Evolutionary conservation across 2,888 invertebrate genomes (phyloP).

Genomic region (Agrotis ipsilon): DNA sequence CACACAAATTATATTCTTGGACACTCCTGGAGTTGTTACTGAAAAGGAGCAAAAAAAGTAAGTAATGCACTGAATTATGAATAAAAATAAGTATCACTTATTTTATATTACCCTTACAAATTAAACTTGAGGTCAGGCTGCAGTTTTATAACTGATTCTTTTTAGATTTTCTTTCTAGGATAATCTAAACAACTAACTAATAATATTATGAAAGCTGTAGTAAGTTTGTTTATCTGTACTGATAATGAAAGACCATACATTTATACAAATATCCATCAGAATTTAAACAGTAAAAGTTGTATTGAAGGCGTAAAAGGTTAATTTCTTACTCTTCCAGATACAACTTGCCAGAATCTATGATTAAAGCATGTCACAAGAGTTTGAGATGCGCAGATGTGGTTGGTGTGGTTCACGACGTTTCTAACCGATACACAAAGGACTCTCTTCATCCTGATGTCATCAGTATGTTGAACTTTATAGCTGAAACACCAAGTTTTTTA

Average conservation of each 20-base stretch:
- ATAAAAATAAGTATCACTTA: not conserved
- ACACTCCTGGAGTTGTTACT: conserved; percentile 97
- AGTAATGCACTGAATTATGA: conserved; percentile 50
- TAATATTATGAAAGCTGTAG: too few relatives aligned
- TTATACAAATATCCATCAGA: not conserved
- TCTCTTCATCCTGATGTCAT: conserved; percentile 93
- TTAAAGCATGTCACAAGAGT: conserved; percentile 90
- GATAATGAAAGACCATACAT: too few relatives aligned
- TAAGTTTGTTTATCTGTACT: too few relatives aligned
- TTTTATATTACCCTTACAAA: too few relatives aligned
- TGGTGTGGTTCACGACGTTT: conserved; percentile 96
- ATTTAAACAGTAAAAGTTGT: not conserved
- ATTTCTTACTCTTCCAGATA: conserved; percentile 72
- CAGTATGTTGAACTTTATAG: conserved; percentile 92
- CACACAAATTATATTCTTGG: conserved; percentile 97
- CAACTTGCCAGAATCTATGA: conserved; percentile 85
- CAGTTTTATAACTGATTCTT: too few relatives aligned
- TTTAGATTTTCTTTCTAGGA: too few relatives aligned
- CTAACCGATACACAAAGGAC: conserved; percentile 93
- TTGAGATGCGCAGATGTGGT: conserved; percentile 94
- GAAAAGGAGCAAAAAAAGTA: conserved; percentile 93
- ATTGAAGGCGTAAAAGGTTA: not conserved
- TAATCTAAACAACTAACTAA: too few relatives aligned
- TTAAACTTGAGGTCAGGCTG: too few relatives aligned
- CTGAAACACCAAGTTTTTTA: conserved; percentile 93